Evolutionary conservation across 2,113 vertebrate genomes (phyloP).

Genomic region (Petroica traversi): DNA sequence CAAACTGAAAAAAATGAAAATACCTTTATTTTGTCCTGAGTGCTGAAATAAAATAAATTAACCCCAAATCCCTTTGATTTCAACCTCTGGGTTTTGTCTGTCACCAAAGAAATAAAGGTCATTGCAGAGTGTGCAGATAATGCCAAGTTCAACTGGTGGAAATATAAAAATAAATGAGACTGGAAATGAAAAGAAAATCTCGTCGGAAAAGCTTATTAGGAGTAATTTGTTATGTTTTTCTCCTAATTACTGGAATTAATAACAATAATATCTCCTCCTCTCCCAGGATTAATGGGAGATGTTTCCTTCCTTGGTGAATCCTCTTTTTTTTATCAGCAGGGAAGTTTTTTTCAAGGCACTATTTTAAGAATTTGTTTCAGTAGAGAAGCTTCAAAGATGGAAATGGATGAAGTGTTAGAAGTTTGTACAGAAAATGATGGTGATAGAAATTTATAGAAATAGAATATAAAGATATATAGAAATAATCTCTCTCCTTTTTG

Average conservation of each 20-base stretch:
- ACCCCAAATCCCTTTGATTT: background rate
- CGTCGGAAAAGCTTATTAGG: slow-evolving; percentile 59
- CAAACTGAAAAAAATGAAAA: background rate
- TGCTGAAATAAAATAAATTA: background rate
- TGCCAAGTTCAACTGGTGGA: background rate
- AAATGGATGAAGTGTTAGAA: background rate
- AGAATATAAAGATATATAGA: background rate
- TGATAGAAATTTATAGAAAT: background rate
- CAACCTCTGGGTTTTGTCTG: background rate
- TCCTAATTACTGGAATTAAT: slow-evolving; percentile 69
- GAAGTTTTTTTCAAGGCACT: background rate
- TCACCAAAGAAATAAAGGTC: background rate
- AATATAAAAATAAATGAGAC: slow-evolving; percentile 38
- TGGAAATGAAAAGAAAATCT: slow-evolving; percentile 54
- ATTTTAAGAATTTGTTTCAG: background rate
- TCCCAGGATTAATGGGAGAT: background rate
- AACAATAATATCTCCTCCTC: slow-evolving; percentile 45
- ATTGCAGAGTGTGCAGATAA: background rate
- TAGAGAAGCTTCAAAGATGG: background rate
- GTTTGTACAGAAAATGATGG: background rate
- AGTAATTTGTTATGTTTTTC: slow-evolving; percentile 65
- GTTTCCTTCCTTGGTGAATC: background rate
- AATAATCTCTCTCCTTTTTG: background rate
- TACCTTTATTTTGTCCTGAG: no score
- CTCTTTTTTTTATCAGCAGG: background rate